Percentiles rank a stretch among this genome's conserved stretches.
Conservation (phyloP, 2,113 vertebrate genomes). For the Piprites chloris region DNA sequence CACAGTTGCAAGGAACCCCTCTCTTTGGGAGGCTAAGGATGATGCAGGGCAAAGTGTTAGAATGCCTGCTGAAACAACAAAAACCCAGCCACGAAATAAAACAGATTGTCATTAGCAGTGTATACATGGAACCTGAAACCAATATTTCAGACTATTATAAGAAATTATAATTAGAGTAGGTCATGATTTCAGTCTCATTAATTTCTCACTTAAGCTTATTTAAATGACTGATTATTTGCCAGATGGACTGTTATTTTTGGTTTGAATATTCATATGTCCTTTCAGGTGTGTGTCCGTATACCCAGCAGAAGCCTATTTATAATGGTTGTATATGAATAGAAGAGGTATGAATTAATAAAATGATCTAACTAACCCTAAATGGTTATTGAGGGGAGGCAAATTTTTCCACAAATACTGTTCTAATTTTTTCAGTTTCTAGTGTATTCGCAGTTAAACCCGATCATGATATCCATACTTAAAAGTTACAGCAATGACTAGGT, state of each 20-base stretch:
- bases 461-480: not conserved
- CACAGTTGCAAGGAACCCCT: not conserved
- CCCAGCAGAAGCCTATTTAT: not conserved
- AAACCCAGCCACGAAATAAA: not conserved
- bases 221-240: not conserved
- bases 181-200: not conserved
- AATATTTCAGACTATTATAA: not conserved
- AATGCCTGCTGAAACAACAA: not conserved
- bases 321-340: not conserved
- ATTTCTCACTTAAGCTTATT: not conserved
- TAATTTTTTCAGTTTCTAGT: not conserved
- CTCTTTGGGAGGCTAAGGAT: accelerated
- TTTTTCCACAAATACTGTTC: not conserved
- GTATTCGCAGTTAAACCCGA: not conserved
- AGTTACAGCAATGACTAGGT: not conserved
- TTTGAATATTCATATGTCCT: not conserved
- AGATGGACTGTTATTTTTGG: not conserved
- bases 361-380: not conserved
- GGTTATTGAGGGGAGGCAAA: not conserved
- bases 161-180: not conserved
- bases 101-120: not conserved
- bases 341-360: not conserved
- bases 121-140: not conserved
- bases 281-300: not conserved
- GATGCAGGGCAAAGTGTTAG: not conserved